Evolutionary conservation across 2,888 invertebrate species (phyloP), one percentile per base, ranked within the genome.

Genomic region (Eudemis profundana): DNA sequence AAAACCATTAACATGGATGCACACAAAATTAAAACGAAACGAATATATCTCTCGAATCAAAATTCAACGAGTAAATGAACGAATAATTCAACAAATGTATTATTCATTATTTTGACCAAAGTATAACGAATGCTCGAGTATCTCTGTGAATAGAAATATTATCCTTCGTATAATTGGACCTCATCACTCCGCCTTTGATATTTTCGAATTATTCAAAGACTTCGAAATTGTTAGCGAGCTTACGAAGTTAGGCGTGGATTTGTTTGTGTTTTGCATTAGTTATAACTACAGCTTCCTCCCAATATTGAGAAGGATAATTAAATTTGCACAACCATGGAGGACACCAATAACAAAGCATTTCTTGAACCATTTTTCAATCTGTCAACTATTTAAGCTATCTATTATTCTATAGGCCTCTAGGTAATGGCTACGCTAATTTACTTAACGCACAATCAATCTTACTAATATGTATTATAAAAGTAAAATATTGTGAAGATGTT

Each of bases 41-140:
- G 67, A 69, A 66, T 72, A 69, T 64, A 47, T 27, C 46, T 27
- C 73, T 72, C 68, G 60, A 80, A 79, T 80, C 75, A 77, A 77
- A 78, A 82, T 81, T 82, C 78, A 78, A 75, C 72, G 70, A 76
- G 73, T 78, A 78, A 79, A 79, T 76, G 77, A 78, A 76, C 73
- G 78, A 79, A 81, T 78, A 79, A 81, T 76, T 74, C 73, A 69
- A 66, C 70, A 66, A 53, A 79, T 80, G 78, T 79, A 73, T 81
- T 81, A 82, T 81, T 79, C 81, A 81, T 79, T 75, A 76, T 74
- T 73, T 71, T 77, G 76, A 73, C 77, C 73, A 72, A 73, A 75
- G 73, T 78, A 64, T 51, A 78, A 76, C 75, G 74, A 78, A 69
- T 72, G 62, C 69, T 51, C 19, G 59, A 66, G 70, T 69, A 66